Percentiles rank a stretch among this genome's conserved stretches.
These are phyloP conservation scores for Alligator mississippiensis DNA, from an alignment of 2,113 vertebrate species.

Conservation along the genomic window DNA sequence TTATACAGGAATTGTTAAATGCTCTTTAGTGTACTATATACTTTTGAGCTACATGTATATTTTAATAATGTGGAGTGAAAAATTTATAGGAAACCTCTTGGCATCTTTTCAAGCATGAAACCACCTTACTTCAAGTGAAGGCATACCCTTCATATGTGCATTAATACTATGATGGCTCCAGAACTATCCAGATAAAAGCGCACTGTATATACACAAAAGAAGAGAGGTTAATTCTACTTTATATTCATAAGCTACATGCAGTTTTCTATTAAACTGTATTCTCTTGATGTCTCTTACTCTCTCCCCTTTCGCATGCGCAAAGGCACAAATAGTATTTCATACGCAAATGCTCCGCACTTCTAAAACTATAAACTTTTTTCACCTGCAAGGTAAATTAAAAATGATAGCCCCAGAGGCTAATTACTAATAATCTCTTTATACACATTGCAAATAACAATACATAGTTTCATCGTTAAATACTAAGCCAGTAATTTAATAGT, in stretches of 20 bases:
- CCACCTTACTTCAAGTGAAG: conserved; percentile 37
- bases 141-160: neutral
- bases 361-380: conserved; percentile 30
- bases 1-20: neutral
- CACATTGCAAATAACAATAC: conserved; percentile 10
- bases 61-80: conserved; percentile 63
- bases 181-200: conserved; percentile 2
- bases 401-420: conserved; percentile 26
- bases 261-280: neutral
- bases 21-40: conserved; percentile 12
- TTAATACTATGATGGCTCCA: neutral
- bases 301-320: neutral
- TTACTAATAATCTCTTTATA: conserved; percentile 6
- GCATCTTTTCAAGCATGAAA: conserved; percentile 63
- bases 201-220: neutral
- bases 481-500: conserved; percentile 52
- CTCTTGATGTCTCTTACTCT: neutral
- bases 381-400: conserved; percentile 47
- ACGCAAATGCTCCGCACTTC: neutral
- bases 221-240: neutral
- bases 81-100: conserved; percentile 60
- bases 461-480: conserved; percentile 23
- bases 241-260: neutral
- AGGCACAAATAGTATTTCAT: conserved; percentile 2
- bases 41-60: conserved; percentile 61